These are phyloP conservation scores for Caenorhabditis virilis DNA, from an alignment of 2,888 invertebrate species.

Conservation along the genomic window DNA sequence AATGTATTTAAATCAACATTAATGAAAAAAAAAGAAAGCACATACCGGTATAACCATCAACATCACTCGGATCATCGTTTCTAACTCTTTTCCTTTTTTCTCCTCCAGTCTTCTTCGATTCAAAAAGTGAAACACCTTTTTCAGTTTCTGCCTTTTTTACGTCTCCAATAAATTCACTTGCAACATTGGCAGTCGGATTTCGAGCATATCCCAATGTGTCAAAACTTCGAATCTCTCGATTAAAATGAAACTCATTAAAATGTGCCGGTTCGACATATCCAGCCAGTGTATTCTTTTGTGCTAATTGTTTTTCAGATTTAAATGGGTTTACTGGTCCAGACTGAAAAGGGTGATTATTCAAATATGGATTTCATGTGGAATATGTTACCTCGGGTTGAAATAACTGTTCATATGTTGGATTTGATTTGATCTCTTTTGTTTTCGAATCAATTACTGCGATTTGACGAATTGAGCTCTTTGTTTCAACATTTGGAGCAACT, in stretches of 20 bases:
- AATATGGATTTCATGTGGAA: not conserved
- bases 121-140: slow-evolving; percentile 80
- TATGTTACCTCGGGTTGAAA: slow-evolving; percentile 77
- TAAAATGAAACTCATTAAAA: slow-evolving; percentile 81
- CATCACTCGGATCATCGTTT: slow-evolving; percentile 87
- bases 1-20: not conserved
- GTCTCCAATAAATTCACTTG: slow-evolving; percentile 60
- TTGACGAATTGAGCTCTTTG: slow-evolving; percentile 31
- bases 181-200: slow-evolving; percentile 83
- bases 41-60: slow-evolving; percentile 87
- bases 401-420: slow-evolving; percentile 91
- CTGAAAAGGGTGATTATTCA: slow-evolving; percentile 35
- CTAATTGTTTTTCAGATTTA: slow-evolving; percentile 85
- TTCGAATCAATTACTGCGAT: slow-evolving; percentile 76
- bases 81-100: slow-evolving; percentile 78
- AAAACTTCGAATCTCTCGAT: slow-evolving; percentile 63
- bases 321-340: slow-evolving; percentile 91
- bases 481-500: slow-evolving; percentile 50
- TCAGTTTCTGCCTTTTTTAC: slow-evolving; percentile 55
- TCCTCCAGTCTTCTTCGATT: slow-evolving; percentile 71
- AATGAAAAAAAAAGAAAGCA: not conserved
- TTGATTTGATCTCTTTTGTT: slow-evolving; percentile 82
- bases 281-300: slow-evolving; percentile 86
- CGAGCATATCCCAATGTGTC: slow-evolving; percentile 79
- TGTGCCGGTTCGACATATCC: slow-evolving; percentile 94